Conservation (phyloP, 2,797 vertebrate species). For the Clarias fuscus region DNA sequence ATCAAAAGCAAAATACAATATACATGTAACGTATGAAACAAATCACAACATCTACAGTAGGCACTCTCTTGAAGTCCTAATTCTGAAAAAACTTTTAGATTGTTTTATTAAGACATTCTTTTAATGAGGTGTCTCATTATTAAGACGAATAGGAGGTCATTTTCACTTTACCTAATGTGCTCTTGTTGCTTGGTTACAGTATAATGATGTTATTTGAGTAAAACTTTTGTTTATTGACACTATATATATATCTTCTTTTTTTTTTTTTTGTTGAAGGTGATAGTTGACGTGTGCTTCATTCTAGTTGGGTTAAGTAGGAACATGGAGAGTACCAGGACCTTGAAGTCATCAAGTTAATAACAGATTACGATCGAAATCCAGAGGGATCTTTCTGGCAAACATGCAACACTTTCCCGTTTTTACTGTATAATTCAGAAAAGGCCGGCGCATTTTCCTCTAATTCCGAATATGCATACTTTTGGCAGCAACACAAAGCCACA, state of each 20-base stretch:
- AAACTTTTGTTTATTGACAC: conserved; percentile 1
- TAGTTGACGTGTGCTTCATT: conserved; percentile 5
- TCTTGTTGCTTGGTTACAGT: neutral
- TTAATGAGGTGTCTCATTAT: neutral
- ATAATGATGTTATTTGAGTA: neutral
- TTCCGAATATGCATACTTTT: conserved; percentile 35
- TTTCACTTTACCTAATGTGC: neutral
- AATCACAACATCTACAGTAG: too few relatives aligned
- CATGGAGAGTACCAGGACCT: conserved; percentile 33
- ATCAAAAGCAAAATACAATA: neutral
- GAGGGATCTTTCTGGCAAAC: conserved; percentile 48
- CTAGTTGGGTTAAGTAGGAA: conserved; percentile 31
- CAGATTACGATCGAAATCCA: conserved; percentile 46
- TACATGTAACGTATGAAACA: neutral
- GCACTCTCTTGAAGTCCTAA: too few relatives aligned
- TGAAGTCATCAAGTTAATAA: conserved; percentile 43
- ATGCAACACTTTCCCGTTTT: conserved; percentile 15
- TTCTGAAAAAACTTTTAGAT: neutral
- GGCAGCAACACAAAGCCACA: conserved; percentile 17
- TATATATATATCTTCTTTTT: too few relatives aligned
- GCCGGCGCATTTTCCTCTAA: conserved; percentile 32
- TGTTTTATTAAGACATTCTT: neutral
- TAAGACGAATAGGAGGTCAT: neutral
- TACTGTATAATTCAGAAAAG: conserved; percentile 42
- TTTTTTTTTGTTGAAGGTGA: neutral